These are phyloP conservation scores for Anisognathus igniventris DNA, from an alignment of 2,797 vertebrate species.

Conservation along the genomic window DNA sequence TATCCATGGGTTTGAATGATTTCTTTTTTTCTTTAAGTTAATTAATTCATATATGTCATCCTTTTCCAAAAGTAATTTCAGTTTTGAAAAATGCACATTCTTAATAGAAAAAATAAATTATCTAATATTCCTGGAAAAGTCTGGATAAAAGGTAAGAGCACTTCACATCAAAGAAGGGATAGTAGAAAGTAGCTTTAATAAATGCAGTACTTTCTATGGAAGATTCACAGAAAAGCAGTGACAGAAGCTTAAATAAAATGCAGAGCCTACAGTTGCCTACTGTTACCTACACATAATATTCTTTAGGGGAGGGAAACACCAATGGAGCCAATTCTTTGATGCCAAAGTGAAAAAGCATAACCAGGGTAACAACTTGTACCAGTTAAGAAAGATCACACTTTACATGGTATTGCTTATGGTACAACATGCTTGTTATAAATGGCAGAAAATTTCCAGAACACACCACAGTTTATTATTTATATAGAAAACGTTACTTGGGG, in stretches of 20 bases:
- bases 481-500: background rate
- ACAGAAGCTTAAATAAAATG: background rate
- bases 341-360: background rate
- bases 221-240: background rate
- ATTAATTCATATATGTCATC: background rate
- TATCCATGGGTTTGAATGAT: background rate
- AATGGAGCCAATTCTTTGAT: background rate
- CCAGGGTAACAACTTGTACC: background rate
- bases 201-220: background rate
- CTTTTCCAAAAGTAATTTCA: background rate
- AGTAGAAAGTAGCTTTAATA: background rate
- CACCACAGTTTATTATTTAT: background rate
- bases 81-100: background rate
- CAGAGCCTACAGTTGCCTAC: background rate
- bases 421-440: background rate
- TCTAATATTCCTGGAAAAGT: background rate
- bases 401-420: accelerated
- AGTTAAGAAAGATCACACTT: background rate
- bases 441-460: background rate
- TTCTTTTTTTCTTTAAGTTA: background rate
- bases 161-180: background rate
- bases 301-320: background rate
- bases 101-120: background rate
- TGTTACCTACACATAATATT: background rate
- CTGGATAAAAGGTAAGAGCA: background rate